Percentiles rank a stretch among this genome's conserved stretches.
Evolutionary conservation across 2,888 invertebrate genomes (phyloP).

Genomic region (Acrobasis repandana): DNA sequence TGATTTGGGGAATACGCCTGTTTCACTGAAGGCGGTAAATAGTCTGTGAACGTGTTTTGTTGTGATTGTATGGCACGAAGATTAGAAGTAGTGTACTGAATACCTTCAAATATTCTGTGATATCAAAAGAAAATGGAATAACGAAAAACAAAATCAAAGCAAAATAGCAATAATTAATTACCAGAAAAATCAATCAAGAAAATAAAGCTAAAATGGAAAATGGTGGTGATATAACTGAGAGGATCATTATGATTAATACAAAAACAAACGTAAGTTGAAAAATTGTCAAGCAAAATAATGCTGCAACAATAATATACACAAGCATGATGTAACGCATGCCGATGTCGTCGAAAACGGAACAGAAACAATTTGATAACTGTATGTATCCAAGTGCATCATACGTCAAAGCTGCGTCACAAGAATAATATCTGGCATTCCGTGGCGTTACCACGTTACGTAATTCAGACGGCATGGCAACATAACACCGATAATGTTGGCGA

Average conservation of each 20-base stretch:
- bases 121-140: neutral
- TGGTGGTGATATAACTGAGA: neutral
- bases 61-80: neutral
- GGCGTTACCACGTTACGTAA: constrained; percentile 56
- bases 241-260: neutral
- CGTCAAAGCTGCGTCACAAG: constrained; percentile 41
- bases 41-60: neutral
- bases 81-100: neutral
- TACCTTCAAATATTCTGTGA: neutral
- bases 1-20: neutral
- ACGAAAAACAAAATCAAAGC: neutral
- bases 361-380: constrained; percentile 16
- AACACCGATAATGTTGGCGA: constrained; percentile 60
- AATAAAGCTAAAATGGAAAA: neutral
- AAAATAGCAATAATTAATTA: neutral
- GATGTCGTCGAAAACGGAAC: neutral
- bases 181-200: neutral
- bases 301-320: constrained; percentile 2
- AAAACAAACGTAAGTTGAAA: constrained; percentile 3
- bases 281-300: neutral
- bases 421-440: constrained; percentile 50
- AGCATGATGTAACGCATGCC: constrained; percentile 5
- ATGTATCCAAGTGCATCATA: constrained; percentile 20
- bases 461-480: constrained; percentile 44
- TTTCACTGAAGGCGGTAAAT: neutral